Conservation (phyloP, 2,797 vertebrate genomes). For the Eidolon dupreanum region DNA sequence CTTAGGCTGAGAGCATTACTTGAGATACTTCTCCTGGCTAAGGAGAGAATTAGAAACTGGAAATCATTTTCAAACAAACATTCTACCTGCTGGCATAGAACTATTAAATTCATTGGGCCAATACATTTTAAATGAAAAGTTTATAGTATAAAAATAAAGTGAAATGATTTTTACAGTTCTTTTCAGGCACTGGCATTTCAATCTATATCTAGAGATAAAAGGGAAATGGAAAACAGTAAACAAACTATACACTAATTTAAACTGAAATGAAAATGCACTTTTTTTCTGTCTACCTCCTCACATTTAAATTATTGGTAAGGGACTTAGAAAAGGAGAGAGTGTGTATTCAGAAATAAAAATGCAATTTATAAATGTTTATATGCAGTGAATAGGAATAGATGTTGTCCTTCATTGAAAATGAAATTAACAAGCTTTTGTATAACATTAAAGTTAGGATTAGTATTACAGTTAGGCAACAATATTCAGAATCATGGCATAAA, state of each 20-base stretch:
- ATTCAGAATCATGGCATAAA: not conserved
- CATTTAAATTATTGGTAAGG: not conserved
- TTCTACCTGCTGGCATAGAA: not conserved
- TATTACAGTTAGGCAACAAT: not conserved
- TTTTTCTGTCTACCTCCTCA: not conserved
- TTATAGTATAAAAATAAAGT: not conserved
- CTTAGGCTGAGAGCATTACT: not conserved
- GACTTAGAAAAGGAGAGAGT: not conserved
- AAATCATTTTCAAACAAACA: conserved; percentile 55
- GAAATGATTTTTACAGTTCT: not conserved
- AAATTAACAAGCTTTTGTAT: not conserved
- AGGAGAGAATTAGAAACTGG: conserved; percentile 51
- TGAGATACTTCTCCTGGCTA: not conserved
- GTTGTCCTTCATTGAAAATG: not conserved
- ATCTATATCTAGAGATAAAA: not conserved
- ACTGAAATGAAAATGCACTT: not conserved
- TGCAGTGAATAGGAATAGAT: not conserved
- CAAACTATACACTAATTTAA: not conserved
- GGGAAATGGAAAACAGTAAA: not conserved
- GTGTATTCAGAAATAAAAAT: not conserved
- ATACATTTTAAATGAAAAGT: conserved; percentile 43
- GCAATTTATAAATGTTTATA: not conserved
- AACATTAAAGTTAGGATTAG: not conserved
- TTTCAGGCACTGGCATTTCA: not conserved
- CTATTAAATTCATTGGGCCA: not conserved